These are phyloP conservation scores for Gavialis gangeticus DNA, from an alignment of 2,113 vertebrate genomes.

Conservation along the genomic window DNA sequence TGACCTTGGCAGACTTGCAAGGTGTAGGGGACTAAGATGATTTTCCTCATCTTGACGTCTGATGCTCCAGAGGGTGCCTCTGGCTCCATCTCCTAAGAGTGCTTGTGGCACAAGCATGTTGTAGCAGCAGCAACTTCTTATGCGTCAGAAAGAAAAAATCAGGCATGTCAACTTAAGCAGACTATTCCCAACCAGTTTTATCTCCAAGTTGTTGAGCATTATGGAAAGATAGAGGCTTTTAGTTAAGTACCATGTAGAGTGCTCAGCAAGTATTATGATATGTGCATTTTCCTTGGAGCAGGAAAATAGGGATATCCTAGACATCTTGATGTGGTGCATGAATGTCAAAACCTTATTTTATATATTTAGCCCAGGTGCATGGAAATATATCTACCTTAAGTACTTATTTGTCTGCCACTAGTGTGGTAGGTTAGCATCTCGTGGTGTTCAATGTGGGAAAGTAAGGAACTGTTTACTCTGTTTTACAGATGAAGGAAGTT, in stretches of 20 bases:
- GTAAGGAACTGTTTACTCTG: neutral
- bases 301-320: neutral
- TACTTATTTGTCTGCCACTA: neutral
- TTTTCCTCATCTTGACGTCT: neutral
- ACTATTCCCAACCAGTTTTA: neutral
- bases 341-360: neutral
- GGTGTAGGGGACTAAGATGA: neutral
- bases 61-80: neutral
- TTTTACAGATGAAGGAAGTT: neutral
- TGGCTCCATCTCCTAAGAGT: neutral
- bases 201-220: neutral
- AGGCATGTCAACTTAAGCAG: constrained; percentile 2
- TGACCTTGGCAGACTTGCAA: neutral
- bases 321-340: neutral
- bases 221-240: neutral
- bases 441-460: neutral
- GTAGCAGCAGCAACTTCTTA: neutral
- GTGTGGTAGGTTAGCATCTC: neutral
- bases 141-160: neutral
- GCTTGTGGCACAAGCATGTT: fast-evolving
- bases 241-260: neutral
- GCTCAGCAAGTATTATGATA: neutral
- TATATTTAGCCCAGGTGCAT: neutral
- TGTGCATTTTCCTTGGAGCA: neutral
- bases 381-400: neutral